Base-by-base conservation (phyloP, 2,888 invertebrate genomes). In the Adelphocoris suturalis region DNA sequence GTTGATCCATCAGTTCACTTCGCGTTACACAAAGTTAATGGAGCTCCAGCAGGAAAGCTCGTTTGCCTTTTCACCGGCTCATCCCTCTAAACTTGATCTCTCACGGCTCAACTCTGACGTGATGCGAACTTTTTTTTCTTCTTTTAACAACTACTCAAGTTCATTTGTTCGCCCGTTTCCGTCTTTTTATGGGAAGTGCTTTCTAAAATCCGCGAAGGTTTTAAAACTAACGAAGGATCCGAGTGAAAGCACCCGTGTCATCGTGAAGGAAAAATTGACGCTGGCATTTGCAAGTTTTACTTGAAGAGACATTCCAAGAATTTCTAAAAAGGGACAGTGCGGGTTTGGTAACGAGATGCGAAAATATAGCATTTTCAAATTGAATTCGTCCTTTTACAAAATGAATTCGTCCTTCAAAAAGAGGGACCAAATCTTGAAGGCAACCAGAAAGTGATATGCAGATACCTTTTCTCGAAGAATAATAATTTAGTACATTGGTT, bases 1-100 rank as follows among this genome's bases (percentile, higher is more conserved):
- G n/a, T 61, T 61, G 61, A 61, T 61, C 61, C 61, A 61, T 19
- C 61, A 9, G 16, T 61, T 61, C 61, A 19, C 61, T n/a, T 61
- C 61, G 61, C 16, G 61, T 61, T 19, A 61, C 16, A 61, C 61
- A 61, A 57, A 61, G 61, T 61, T 61, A 61, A 61, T 61, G 61
- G 16, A 61, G 61, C 16, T 61, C 61, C 19, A 19, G 9, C 61
- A 61, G 61, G n/a, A 19, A 19, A 19, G n/a, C 61, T 61, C n/a
- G n/a, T 16, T 61, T 61, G 9, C 61, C 61, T 19, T 61, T 19
- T 61, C 61, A 61, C 61, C n/a, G 61, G 61, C 61, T 61, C 61
- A 19, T 52, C 52, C 52, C 16, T 52, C 52, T 52, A 11, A 52
- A 11, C 16, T 52, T 52, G 52, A 52, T 61, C n/a, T 61, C 61